These are phyloP conservation scores for Allygus modestus DNA, from an alignment of 2,888 invertebrate species.

Conservation along the genomic window DNA sequence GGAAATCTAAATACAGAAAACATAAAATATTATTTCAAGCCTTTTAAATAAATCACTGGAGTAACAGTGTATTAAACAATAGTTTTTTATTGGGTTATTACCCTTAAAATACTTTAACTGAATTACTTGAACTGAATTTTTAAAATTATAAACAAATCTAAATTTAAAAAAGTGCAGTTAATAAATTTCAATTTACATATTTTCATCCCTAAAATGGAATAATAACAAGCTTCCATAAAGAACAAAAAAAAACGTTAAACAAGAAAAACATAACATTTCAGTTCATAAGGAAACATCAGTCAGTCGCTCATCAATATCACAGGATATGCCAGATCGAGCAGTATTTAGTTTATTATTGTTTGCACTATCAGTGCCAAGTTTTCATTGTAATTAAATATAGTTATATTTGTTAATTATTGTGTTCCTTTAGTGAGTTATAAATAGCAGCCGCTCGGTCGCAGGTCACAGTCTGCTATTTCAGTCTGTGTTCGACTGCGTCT, in stretches of 20 bases:
- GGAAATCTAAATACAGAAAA: no score
- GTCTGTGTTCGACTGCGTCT: constrained; percentile 6
- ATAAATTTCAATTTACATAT: no score
- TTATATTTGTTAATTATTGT: constrained; percentile 60
- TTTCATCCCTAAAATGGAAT: no score
- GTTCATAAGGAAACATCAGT: neutral
- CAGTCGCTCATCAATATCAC: neutral
- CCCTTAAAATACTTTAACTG: no score
- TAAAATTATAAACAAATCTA: no score
- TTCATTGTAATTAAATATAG: constrained; percentile 54
- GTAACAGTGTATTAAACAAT: no score
- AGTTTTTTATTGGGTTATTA: no score
- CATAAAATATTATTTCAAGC: no score
- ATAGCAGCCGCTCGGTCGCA: constrained; percentile 27
- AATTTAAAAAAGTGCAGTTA: no score
- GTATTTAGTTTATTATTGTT: constrained; percentile 41
- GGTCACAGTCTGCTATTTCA: constrained; percentile 54
- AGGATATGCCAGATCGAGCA: neutral
- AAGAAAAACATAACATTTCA: neutral
- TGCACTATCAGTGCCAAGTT: constrained; percentile 18
- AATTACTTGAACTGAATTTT: no score
- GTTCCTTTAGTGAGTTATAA: constrained; percentile 55
- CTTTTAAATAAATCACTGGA: no score
- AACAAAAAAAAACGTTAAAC: neutral
- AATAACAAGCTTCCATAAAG: no score